Base-by-base conservation (phyloP, 1,140 invertebrate species). In the Drosophila obscura region DNA sequence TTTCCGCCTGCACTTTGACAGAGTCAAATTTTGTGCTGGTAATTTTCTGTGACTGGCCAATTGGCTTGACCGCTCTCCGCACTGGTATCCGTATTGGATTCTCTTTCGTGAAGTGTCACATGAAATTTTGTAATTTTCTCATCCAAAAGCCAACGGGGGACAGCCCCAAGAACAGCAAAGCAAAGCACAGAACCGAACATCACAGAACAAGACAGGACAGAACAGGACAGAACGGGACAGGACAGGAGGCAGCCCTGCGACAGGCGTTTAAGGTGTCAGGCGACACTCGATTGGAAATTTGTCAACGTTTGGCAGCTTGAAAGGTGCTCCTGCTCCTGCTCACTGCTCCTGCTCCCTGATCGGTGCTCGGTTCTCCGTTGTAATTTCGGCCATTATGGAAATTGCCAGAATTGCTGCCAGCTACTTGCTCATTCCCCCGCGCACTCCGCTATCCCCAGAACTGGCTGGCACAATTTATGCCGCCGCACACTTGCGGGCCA, bases 61-160 rank as follows among this genome's bases (percentile, higher is more conserved):
- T 58, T 69, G 66, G 35, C 24, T 28, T 11, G 26, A 11, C 19
- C 28, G 5, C n/a, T 5, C 39, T 16, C 2, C 15, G 5, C 7
- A 9, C 31, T 55, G 28, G 8, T 13, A 13, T 19, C 19, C 19
- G 19, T 1, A 19, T 41, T 55, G 15, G n/a, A 28, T 39, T 74
- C 35, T 31, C 60, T 26, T 58, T 52, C 71, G 63, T 68, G 51
- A 83, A 88, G 83, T 87, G 82, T 87, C 82, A 87, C 83, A 73
- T 76, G 83, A 88, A 82, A 87, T 87, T 87, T 81, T 73, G 82
- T 87, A 88, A 87, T 87, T 88, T 87, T 87, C 82, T 60, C 73
- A 87, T 88, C 82, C 60, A 48, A 22, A 19, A 15, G 11, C 11
- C 28, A 22, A 31, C 9, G 8, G n/a, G 26, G 3, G 75, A 67